Evolutionary conservation across 2,888 invertebrate species (phyloP), one percentile per base, ranked within the genome.

Genomic region (Lasioglossum oenotherae): DNA sequence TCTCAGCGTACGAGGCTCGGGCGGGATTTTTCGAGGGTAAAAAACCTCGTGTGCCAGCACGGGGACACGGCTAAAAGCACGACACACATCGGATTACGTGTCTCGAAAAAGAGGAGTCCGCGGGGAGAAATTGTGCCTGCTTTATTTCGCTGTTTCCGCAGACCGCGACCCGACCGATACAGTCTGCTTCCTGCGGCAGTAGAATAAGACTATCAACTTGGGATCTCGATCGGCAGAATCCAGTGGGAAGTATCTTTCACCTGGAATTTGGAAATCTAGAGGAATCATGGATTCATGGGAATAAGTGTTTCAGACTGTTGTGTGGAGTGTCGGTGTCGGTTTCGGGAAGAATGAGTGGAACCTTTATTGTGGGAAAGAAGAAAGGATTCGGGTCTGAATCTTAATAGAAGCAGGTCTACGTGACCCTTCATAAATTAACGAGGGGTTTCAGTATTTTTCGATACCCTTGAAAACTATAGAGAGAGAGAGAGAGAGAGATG

Each of bases 1-100:
- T 90, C 90, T 89, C 90, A 91, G 90, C 90, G 75, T 81, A 75
- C 49, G 80, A 53, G 78, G 85, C 82, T 78, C 6, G 84, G 81
- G 80, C 80, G 57, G 90, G 90, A 91, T 89, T 91, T 60, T 89
- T 86, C 81, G 90, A 88, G 90, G 91, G 90, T 88, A 85, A 88
- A 91, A 91, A 88, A 88, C 31, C 84, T 82, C 81, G 78, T 83
- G 78, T 82, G 73, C 85, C 79, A 82, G 60, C 87, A 74, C 86
- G 87, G 87, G 89, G 88, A 91, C 91, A 83, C 80, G 85, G 87
- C 87, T 91, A 84, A 89, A 91, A 88, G 90, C 88, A 87, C 85
- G 85, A 78, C 80, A 87, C 84, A 91, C 85, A 82, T 88, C 81
- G 88, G 91, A 89, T 88, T 88, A 87, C 88, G 91, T 83, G 87